These are phyloP conservation scores for Dynastes maya DNA, from an alignment of 2,888 invertebrate species.

Conservation along the genomic window DNA sequence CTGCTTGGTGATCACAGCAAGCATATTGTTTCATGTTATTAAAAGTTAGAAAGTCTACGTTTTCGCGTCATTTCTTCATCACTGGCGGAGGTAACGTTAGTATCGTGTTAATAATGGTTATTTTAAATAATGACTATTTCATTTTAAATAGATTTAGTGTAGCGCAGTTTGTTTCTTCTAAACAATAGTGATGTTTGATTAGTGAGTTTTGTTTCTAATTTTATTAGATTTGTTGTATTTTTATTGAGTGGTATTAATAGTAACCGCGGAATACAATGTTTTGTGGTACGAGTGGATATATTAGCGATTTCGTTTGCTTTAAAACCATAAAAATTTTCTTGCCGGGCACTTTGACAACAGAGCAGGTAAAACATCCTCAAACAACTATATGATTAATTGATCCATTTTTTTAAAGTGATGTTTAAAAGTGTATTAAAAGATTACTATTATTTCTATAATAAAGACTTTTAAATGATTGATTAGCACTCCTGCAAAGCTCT, in stretches of 20 bases:
- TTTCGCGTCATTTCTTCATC: constrained; percentile 47
- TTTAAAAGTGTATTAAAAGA: too few species aligned
- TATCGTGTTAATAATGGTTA: constrained; percentile 11
- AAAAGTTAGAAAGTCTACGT: constrained; percentile 44
- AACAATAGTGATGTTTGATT: neutral
- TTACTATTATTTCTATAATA: too few species aligned
- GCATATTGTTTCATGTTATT: constrained; percentile 32
- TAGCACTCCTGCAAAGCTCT: too few species aligned
- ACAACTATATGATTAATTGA: neutral
- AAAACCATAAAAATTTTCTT: constrained; percentile 55
- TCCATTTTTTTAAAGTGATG: too few species aligned
- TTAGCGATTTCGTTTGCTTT: constrained; percentile 54
- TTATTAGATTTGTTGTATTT: neutral
- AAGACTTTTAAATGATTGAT: too few species aligned
- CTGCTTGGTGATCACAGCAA: neutral
- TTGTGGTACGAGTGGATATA: constrained; percentile 51
- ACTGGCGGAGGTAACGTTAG: constrained; percentile 4
- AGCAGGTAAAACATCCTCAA: constrained; percentile 10
- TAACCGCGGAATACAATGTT: constrained; percentile 42
- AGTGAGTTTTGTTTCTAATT: neutral
- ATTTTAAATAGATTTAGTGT: neutral
- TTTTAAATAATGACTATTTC: neutral
- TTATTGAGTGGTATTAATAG: constrained; percentile 2
- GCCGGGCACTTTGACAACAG: constrained; percentile 24
- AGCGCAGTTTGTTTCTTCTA: neutral